These are phyloP conservation scores for Zygogramma bicolorata DNA, from an alignment of 2,888 invertebrate genomes.

Conservation along the genomic window DNA sequence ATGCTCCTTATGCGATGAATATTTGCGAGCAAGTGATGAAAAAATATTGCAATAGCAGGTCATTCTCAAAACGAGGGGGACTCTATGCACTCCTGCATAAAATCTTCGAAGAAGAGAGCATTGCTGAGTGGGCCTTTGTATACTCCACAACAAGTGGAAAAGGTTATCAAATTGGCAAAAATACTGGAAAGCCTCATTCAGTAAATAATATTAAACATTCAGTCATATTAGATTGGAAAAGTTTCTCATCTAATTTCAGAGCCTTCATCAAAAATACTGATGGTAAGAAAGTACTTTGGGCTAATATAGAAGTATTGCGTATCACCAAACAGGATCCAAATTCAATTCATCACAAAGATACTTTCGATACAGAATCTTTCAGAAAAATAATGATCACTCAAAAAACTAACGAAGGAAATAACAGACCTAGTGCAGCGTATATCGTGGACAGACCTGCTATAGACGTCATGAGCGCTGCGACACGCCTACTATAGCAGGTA, in stretches of 20 bases:
- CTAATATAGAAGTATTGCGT: background rate
- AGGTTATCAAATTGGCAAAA: background rate
- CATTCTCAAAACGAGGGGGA: background rate
- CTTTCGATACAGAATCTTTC: background rate
- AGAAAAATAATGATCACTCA: background rate
- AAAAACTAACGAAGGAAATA: background rate
- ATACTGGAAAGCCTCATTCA: background rate
- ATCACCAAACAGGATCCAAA: background rate
- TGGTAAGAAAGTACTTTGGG: background rate
- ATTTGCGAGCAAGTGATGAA: background rate
- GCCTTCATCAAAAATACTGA: background rate
- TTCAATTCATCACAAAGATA: background rate
- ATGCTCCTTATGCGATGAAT: no score
- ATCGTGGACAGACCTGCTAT: no score
- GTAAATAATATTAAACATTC: background rate
- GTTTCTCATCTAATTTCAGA: background rate
- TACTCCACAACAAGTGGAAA: background rate
- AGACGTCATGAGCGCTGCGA: no score
- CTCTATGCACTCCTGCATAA: background rate
- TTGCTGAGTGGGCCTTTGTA: background rate
- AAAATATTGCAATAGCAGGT: background rate
- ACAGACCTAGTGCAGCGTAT: background rate
- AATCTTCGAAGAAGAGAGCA: background rate
- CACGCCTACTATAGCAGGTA: no score
- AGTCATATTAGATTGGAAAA: background rate